These are phyloP conservation scores for Montipora cactus DNA, from an alignment of 64 coral and sea anemone species.

Conservation along the genomic window DNA sequence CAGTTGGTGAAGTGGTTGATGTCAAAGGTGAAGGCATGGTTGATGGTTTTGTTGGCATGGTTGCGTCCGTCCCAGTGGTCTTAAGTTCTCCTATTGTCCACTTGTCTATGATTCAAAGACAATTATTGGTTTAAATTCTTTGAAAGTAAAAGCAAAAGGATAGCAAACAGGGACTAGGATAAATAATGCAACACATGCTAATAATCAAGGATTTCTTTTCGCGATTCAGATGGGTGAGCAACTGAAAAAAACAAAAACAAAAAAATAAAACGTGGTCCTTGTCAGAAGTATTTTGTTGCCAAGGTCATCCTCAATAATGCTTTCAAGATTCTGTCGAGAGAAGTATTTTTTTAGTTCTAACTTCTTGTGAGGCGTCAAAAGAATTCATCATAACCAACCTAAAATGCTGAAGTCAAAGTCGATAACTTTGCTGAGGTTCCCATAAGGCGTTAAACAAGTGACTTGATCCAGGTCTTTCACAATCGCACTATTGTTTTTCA, in stretches of 20 bases:
- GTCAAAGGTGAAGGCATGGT: no score
- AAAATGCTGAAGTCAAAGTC: conserved; percentile 27
- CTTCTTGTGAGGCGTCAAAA: not conserved
- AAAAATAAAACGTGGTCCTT: no score
- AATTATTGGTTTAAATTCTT: not conserved
- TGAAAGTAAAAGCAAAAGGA: not conserved
- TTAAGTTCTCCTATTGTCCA: not conserved
- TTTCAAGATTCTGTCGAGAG: no score
- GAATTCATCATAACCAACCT: not conserved
- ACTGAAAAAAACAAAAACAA: not conserved
- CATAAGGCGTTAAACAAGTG: conserved; percentile 16
- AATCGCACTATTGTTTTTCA: not conserved
- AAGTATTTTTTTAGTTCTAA: not conserved
- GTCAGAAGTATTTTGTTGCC: no score
- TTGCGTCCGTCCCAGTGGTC: not conserved
- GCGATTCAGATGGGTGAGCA: not conserved
- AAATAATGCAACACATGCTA: no score
- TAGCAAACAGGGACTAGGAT: not conserved
- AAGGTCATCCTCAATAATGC: no score
- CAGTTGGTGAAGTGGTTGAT: not conserved
- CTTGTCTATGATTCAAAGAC: not conserved
- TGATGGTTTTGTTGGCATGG: not conserved
- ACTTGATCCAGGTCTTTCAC: not conserved
- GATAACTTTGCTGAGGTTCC: conserved; percentile 21
- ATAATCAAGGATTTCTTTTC: not conserved